Evolutionary conservation across 2,888 invertebrate species (phyloP), one percentile per base, ranked within the genome.

Genomic region (Melolontha melolontha): DNA sequence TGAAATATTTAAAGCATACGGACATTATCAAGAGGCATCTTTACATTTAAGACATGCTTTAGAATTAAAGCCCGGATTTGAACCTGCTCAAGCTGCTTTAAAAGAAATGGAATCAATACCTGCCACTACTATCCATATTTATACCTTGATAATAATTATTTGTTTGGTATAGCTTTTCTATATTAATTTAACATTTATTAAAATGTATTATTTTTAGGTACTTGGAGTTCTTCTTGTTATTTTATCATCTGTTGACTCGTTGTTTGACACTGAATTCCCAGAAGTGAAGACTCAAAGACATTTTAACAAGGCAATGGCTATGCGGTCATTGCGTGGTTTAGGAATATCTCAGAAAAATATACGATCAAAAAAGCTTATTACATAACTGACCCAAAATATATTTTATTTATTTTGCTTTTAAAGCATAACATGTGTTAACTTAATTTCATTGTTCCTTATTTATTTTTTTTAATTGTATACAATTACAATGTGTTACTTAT

Each of bases 1-100:
- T 5, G 95, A 96, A 84, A 95, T 96, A 81, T 93, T 95, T 79
- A 95, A 94, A 84, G 93, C 94, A 0, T 94, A 94, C 79, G 95
- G 95, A 75, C 94, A 94, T 80, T 93, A 93, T 84, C 90, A 94
- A 85, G 95, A 95, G 83, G 95, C 95, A 42, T 89, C 92, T 42
- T 87, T 93, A 71, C 94, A 95, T 83, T 86, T 95, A 72, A 88
- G 91, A 74, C 94, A 94, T 79, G 91, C 94, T 27, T 84, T 95
- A 59, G 93, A 95, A 80, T 83, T 95, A 69, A 90, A 93, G 83
- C 95, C 95, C 49, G 93, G 92, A 75, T 93, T 95, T 82, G 91
- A 92, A 77, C 94, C 94, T 70, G 95, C 95, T 63, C 84, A 91
- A 75, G 87, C 88, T 66, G 92, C 93, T 71, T 85, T 96, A 50